phyloP scores from a whole-genome alignment of 2,113 vertebrate genomes.

The Corvus hawaiiensis region DNA sequence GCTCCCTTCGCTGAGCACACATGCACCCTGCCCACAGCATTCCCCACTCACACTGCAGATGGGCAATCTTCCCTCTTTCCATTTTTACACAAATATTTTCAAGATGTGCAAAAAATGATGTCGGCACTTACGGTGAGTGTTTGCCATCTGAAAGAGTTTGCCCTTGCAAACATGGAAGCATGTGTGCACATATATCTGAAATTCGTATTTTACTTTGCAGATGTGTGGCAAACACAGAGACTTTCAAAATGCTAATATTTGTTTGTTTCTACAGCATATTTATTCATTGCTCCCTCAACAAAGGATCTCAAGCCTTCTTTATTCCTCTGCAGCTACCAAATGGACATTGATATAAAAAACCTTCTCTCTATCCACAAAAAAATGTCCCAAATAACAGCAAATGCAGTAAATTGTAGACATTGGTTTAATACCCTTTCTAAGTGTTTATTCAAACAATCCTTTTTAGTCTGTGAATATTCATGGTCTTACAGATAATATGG shows the following conservation, averaged over 20 bases:
- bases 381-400: neutral
- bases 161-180: neutral
- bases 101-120: neutral
- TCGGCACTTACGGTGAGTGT: neutral
- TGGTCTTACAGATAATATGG: neutral
- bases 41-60: neutral
- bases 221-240: neutral
- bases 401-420: neutral
- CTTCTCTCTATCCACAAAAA: neutral
- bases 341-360: neutral
- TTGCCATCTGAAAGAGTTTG: neutral
- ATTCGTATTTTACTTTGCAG: constrained; percentile 2
- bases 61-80: neutral
- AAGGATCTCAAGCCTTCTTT: neutral
- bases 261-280: neutral
- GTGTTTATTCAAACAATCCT: neutral
- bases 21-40: neutral
- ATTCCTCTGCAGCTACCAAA: neutral
- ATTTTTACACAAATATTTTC: neutral
- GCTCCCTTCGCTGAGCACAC: neutral
- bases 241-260: constrained; percentile 37
- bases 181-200: neutral
- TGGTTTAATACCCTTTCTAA: neutral
- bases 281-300: neutral
- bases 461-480: neutral